Evolutionary conservation across 2,797 vertebrate species (phyloP).

Genomic region (Bucorvus abyssinicus): DNA sequence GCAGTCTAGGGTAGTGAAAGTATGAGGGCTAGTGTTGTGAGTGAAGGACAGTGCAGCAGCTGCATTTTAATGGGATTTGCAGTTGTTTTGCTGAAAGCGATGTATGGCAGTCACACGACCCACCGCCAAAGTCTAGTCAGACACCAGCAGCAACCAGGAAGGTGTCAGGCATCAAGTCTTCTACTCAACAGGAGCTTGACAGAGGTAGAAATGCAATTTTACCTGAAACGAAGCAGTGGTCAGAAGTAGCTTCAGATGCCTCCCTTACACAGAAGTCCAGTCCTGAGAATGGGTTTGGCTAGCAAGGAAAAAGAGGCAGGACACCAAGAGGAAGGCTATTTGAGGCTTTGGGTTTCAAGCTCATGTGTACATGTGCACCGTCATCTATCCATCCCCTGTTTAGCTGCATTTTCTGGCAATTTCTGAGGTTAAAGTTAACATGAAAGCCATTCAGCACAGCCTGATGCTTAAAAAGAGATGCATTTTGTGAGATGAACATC

Average conservation of each 20-base stretch:
- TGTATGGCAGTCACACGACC: not conserved
- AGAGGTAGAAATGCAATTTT: not conserved
- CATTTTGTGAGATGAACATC: not conserved
- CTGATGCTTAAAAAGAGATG: not conserved
- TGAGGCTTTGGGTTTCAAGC: not conserved
- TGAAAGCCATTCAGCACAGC: not conserved
- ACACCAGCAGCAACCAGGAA: not conserved
- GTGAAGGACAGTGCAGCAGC: not conserved
- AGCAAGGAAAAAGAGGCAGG: not conserved
- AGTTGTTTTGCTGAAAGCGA: not conserved
- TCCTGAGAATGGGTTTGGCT: not conserved
- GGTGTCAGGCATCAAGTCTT: not conserved
- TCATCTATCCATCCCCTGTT: not conserved
- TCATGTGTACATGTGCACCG: not conserved
- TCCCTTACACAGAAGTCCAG: not conserved
- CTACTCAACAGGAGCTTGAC: not conserved
- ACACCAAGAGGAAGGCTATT: not conserved
- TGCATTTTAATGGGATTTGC: not conserved
- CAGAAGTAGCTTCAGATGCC: not conserved
- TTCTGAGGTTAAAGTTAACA: not conserved
- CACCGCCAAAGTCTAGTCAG: not conserved
- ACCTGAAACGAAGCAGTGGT: not conserved
- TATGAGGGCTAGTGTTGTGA: not conserved
- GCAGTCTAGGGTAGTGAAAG: not conserved
- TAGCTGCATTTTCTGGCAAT: not conserved